phyloP scores from a whole-genome alignment of 2,113 vertebrate genomes.

The Brachionichthys hirsutus region DNA sequence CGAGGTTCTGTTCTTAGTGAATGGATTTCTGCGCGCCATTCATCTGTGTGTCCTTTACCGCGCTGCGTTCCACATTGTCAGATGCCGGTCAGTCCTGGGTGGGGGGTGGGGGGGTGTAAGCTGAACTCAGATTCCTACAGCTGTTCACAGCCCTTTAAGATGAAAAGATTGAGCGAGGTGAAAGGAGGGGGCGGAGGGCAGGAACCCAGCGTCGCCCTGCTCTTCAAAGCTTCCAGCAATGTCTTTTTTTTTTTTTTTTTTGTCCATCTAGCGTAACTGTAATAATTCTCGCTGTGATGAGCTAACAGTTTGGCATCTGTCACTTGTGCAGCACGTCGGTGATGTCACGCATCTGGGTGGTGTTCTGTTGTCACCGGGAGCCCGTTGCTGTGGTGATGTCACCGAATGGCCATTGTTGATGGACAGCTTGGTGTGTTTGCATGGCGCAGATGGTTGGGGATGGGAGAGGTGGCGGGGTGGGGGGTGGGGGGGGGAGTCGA shows the following conservation, averaged over 20 bases:
- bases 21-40: slow-evolving; percentile 28
- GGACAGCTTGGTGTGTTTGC: slow-evolving; percentile 69
- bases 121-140: slow-evolving; percentile 51
- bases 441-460: slow-evolving; percentile 68
- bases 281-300: slow-evolving; percentile 38
- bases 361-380: slow-evolving; percentile 31
- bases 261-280: slow-evolving; percentile 7
- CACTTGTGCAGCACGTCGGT: slow-evolving; percentile 20
- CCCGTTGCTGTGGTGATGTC: slow-evolving; percentile 47
- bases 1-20: slow-evolving; percentile 13
- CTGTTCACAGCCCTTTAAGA: slow-evolving; percentile 49
- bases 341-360: slow-evolving; percentile 52
- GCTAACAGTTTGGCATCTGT: slow-evolving; percentile 51
- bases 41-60: slow-evolving; percentile 13
- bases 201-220: slow-evolving; percentile 21
- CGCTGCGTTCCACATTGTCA: slow-evolving; percentile 41
- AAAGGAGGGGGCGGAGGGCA: slow-evolving; percentile 22
- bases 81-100: slow-evolving; percentile 57
- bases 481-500: slow-evolving; percentile 24
- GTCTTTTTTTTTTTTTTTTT: not conserved
- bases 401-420: slow-evolving; percentile 46
- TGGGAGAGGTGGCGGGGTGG: not conserved
- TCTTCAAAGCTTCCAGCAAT: slow-evolving; percentile 19
- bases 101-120: slow-evolving; percentile 35
- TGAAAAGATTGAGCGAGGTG: slow-evolving; percentile 22